A percentile compares a stretch with the other conserved stretches of the same genome.
phyloP scores from a whole-genome alignment of 1,140 invertebrate genomes.

The Chymomyza costata region DNA sequence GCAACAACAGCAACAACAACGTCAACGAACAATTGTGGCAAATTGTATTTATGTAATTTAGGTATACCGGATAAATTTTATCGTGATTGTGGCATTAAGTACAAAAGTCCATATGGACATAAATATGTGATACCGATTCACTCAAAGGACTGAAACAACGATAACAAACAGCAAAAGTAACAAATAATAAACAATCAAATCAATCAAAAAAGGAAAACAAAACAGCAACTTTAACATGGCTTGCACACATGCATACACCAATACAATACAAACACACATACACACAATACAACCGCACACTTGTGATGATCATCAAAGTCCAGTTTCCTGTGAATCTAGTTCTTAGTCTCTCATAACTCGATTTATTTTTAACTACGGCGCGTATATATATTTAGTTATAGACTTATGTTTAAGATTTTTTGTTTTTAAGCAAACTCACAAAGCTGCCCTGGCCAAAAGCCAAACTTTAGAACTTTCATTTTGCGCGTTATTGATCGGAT shows the following conservation, averaged over 20 bases:
- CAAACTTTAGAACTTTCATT: no score
- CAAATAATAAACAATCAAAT: slow-evolving; percentile 2
- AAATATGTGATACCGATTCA: slow-evolving; percentile 92
- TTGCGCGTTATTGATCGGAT: no score
- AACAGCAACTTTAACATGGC: not conserved
- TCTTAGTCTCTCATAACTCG: slow-evolving; percentile 38
- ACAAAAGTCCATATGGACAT: slow-evolving; percentile 91
- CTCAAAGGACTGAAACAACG: slow-evolving; percentile 77
- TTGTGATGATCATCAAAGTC: slow-evolving; percentile 71
- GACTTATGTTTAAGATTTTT: no score
- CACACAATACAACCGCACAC: slow-evolving; percentile 34
- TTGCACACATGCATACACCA: no score
- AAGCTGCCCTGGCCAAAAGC: no score
- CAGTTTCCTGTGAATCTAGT: slow-evolving; percentile 70
- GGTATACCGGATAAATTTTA: slow-evolving; percentile 88
- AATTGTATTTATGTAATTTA: slow-evolving; percentile 91
- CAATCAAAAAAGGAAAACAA: not conserved
- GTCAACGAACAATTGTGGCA: slow-evolving; percentile 81
- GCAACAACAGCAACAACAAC: slow-evolving; percentile 10
- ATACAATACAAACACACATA: slow-evolving; percentile 19
- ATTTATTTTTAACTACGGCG: not conserved
- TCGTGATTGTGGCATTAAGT: slow-evolving; percentile 85
- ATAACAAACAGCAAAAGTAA: slow-evolving; percentile 27
- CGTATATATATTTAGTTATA: not conserved
- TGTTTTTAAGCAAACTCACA: no score